Evolutionary conservation across 2,888 invertebrate genomes (phyloP).

Genomic region (Idaea straminata): DNA sequence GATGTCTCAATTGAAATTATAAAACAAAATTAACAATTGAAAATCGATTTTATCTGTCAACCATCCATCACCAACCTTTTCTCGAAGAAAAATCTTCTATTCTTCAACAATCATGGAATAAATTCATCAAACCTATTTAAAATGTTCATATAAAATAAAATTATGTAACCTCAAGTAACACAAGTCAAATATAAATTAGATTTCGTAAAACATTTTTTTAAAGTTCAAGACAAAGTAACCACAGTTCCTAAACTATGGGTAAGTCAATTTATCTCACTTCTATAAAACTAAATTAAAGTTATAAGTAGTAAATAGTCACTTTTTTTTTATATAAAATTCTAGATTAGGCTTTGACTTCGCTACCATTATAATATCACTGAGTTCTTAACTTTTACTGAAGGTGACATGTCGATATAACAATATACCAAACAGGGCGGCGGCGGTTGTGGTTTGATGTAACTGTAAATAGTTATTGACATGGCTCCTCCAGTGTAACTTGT

Average conservation of each 20-base stretch:
- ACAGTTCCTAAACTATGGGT: slow-evolving; percentile 12
- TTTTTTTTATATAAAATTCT: too few species aligned
- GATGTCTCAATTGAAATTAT: neutral
- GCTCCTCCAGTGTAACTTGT: too few species aligned
- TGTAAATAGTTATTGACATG: too few species aligned
- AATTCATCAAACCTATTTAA: neutral
- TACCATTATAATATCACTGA: too few species aligned
- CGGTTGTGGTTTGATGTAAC: too few species aligned
- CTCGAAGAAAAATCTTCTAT: neutral
- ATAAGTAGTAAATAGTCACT: too few species aligned
- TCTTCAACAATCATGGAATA: neutral
- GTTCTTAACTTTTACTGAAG: too few species aligned
- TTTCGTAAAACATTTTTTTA: slow-evolving; percentile 3
- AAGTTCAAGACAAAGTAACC: slow-evolving; percentile 11
- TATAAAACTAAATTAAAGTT: too few species aligned
- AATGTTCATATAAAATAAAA: neutral
- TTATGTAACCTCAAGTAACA: neutral
- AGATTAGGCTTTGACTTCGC: too few species aligned
- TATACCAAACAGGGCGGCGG: too few species aligned
- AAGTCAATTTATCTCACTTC: slow-evolving; percentile 1
- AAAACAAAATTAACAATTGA: neutral
- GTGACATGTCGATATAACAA: too few species aligned
- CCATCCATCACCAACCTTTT: neutral
- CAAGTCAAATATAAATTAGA: neutral
- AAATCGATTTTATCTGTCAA: neutral